Evolutionary conservation across 2,888 invertebrate genomes (phyloP).

Genomic region (Xiphydria camelus): DNA sequence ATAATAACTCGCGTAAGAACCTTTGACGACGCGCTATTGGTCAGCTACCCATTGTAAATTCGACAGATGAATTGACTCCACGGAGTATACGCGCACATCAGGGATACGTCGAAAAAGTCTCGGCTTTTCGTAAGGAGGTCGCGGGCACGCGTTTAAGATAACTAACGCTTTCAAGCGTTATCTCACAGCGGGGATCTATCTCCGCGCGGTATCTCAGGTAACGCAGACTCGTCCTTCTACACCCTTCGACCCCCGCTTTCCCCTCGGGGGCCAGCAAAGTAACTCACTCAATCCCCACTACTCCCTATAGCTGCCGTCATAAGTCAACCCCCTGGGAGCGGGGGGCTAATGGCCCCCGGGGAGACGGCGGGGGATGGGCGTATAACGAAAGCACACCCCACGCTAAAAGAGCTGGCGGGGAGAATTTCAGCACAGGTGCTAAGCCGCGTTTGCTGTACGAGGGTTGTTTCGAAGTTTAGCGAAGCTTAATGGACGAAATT

Average conservation of each 20-base stretch:
- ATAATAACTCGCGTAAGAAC: too few relatives aligned
- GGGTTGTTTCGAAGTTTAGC: slow-evolving; percentile 21
- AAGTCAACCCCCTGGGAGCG: slow-evolving; percentile 45
- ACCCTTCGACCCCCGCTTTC: too few relatives aligned
- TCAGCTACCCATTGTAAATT: too few relatives aligned
- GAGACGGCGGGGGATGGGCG: slow-evolving; percentile 23
- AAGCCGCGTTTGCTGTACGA: slow-evolving; percentile 17
- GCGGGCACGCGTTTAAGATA: slow-evolving; percentile 18
- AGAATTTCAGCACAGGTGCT: slow-evolving; percentile 37
- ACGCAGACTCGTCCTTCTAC: slow-evolving; percentile 15
- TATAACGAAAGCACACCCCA: neutral
- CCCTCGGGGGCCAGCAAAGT: slow-evolving; percentile 24
- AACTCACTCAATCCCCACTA: slow-evolving; percentile 41
- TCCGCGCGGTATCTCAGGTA: slow-evolving; percentile 14
- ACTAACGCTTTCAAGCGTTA: slow-evolving; percentile 16
- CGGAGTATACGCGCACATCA: too few relatives aligned
- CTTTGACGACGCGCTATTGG: too few relatives aligned
- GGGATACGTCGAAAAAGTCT: too few relatives aligned
- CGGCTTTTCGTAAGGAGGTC: too few relatives aligned
- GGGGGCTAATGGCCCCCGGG: slow-evolving; percentile 41
- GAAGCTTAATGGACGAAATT: slow-evolving; percentile 36
- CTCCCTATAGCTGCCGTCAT: slow-evolving; percentile 35
- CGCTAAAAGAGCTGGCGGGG: slow-evolving; percentile 16
- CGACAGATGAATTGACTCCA: too few relatives aligned
- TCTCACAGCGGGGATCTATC: slow-evolving; percentile 14